These are phyloP conservation scores for Hypsopygia costalis DNA, from an alignment of 2,888 invertebrate genomes.

Conservation along the genomic window DNA sequence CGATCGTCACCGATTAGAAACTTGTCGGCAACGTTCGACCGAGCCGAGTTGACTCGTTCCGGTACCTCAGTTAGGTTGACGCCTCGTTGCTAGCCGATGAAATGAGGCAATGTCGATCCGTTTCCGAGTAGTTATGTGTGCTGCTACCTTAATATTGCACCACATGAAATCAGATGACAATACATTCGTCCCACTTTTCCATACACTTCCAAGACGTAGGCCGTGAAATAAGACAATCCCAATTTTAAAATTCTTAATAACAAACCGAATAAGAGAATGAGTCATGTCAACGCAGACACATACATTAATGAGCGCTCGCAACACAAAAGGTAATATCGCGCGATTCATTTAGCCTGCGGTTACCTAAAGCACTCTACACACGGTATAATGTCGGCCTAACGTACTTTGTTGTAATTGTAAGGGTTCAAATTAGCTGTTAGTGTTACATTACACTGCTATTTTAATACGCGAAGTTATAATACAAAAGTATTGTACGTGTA, in stretches of 20 bases:
- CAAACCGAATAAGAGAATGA: slow-evolving; percentile 23
- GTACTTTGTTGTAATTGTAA: neutral
- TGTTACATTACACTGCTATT: no score
- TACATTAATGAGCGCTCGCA: slow-evolving; percentile 40
- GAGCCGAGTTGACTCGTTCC: no score
- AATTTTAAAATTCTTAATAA: slow-evolving; percentile 29
- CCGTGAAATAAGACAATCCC: slow-evolving; percentile 15
- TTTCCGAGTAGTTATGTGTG: no score
- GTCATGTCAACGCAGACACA: slow-evolving; percentile 38
- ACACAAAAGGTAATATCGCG: slow-evolving; percentile 55
- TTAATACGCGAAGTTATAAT: no score
- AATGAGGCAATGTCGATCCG: no score
- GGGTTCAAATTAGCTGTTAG: no score
- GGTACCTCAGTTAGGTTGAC: no score
- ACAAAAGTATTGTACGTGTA: no score
- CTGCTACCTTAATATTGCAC: slow-evolving; percentile 6
- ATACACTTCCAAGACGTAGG: slow-evolving; percentile 7
- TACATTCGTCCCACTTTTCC: slow-evolving; percentile 8
- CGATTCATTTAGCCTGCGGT: slow-evolving; percentile 56
- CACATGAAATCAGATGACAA: slow-evolving; percentile 10
- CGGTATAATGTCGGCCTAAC: slow-evolving; percentile 13
- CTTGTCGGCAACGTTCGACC: no score
- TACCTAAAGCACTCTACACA: slow-evolving; percentile 28
- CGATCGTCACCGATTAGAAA: no score
- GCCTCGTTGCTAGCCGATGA: no score